Evolutionary conservation across 1,140 invertebrate species (phyloP), one percentile per base, ranked within the genome.

Genomic region (Berghia stephanieae): DNA sequence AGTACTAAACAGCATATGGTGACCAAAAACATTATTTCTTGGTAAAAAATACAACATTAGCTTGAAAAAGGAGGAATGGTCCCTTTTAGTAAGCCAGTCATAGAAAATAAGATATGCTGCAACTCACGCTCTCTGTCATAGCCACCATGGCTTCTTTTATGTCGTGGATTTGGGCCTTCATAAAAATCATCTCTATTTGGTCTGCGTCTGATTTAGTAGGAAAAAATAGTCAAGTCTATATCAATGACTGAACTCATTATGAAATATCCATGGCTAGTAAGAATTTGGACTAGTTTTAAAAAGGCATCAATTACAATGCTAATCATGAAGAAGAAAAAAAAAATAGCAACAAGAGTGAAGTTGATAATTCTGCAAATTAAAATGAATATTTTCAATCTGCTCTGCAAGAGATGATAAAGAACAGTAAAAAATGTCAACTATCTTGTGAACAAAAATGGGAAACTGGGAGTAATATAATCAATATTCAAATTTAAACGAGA

Each of bases 161-260:
- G 57, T 67, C 73, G 43, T 75, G 55, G 73, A 36, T 43, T 67
- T 34, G 73, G 55, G 4, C 52, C 73, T 57, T 75, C 71, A 74
- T 38, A 75, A 75, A 57, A 75, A 16, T 75, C 73, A 63, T 75
- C 73, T 46, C 73, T 75, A 75, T 55, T 66, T 66, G 46, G 42
- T 18, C 73, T 57, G 10, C 73, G 36, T 75, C 73, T 75, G 67
- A n/a, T n/a, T n/a, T 40, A 38, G n/a, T 75, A 66, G n/a, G 42
- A 21, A 67, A 75, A 75, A 67, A 75, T 40, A 75, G 67, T 46
- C 49, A 66, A 27, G 6, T 36, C 10, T n/a, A 24, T 36, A 36
- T 31, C 27, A 13, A 21, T 68, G 13, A 40, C n/a, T n/a, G n/a
- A n/a, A n/a, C n/a, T n/a, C n/a, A n/a, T n/a, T n/a, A n/a, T n/a